Percentiles rank a stretch among this genome's conserved stretches.
Conservation (phyloP, 2,797 vertebrate genomes). For the Acrocephalus scirpaceus region DNA sequence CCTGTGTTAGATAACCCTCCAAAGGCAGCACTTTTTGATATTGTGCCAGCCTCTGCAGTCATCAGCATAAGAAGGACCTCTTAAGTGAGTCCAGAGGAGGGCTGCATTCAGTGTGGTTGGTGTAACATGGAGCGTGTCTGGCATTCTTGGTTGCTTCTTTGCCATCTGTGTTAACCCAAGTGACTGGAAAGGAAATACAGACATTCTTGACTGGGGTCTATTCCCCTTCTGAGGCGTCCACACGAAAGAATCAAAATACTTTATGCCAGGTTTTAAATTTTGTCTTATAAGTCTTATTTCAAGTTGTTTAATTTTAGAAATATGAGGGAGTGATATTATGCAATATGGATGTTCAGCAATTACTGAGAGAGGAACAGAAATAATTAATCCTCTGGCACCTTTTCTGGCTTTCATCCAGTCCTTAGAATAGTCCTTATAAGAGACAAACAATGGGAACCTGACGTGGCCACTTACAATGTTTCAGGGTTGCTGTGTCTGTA, state of each 20-base stretch:
- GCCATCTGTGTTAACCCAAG: background rate
- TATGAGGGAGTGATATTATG: background rate
- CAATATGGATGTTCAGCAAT: background rate
- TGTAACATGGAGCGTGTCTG: accelerated
- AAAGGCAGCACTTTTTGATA: background rate
- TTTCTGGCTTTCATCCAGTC: background rate
- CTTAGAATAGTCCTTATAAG: background rate
- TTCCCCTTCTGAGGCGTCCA: background rate
- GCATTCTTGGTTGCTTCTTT: background rate
- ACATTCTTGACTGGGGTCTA: background rate
- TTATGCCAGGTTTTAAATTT: background rate
- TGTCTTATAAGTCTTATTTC: background rate
- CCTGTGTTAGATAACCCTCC: background rate
- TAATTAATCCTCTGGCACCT: background rate
- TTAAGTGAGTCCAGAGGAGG: background rate
- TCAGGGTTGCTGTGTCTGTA: background rate
- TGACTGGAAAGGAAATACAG: background rate
- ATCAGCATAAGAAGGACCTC: background rate
- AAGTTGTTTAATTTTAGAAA: background rate
- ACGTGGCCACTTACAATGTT: background rate
- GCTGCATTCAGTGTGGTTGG: background rate
- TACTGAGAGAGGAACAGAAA: background rate
- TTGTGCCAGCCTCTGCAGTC: background rate
- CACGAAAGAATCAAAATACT: background rate
- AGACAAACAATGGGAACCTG: background rate